Evolutionary conservation across 1,140 invertebrate species (phyloP), one percentile per base, ranked within the genome.

Genomic region (Epicauta chinensis): DNA sequence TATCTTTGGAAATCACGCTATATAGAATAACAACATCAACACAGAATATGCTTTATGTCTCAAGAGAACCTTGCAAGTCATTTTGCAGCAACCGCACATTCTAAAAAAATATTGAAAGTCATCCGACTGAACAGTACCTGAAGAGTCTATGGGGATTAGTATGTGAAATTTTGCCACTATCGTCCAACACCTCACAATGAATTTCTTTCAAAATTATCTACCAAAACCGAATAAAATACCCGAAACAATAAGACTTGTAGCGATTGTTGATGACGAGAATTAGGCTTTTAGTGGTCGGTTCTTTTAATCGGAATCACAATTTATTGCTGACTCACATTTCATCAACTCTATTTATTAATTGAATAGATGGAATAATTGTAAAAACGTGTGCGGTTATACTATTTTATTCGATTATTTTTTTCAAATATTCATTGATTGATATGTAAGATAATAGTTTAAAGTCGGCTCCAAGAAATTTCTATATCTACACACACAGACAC

Each of bases 61-160:
- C 52, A 16, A 16, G 52, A 48, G 52, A 45, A 30, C 41, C 46
- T 16, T 48, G 52, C 52, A 54, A 54, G 52, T 54, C 52, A 54
- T 34, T 34, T 32, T 40, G 31, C 17, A 47, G 52, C 52, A 54
- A 54, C 52, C 34, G 52, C 36, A 46, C 23, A 23, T 23, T 23
- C 23, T 23, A 23, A 23, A 23, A n/a, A 23, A 23, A 23, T 23
- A 23, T 23, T 23, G 23, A 23, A 23, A 23, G 23, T 23, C 23
- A 23, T 23, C 23, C 23, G 23, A 23, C 23, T 5, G 23, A 23
- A 23, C 23, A 23, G 23, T 23, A 23, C 23, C 23, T 23, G 23
- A 23, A 23, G 23, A 23, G 23, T 23, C 23, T 2, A 23, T 7
- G 7, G 23, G 23, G 23, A 23, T 5, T 23, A 23, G 4, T 23